These are phyloP conservation scores for Martes martes DNA, from an alignment of 2,113 vertebrate genomes.

Conservation along the genomic window DNA sequence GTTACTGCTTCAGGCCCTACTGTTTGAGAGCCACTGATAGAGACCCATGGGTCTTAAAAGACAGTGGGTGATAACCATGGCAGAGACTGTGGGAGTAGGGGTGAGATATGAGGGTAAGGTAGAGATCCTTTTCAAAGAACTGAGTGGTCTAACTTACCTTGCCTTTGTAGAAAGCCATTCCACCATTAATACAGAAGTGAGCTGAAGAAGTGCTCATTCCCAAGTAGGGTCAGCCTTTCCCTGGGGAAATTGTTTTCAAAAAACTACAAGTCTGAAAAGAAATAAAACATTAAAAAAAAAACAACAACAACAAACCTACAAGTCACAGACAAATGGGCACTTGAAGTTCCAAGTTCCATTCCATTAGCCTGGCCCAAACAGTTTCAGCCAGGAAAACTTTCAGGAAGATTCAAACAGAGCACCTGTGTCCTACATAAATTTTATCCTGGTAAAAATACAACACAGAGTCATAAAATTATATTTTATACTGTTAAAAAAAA, in stretches of 20 bases:
- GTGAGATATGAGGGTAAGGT: not conserved
- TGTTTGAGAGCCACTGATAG: not conserved
- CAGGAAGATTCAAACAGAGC: not conserved
- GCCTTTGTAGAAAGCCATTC: not conserved
- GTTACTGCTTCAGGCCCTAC: not conserved
- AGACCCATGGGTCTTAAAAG: not conserved
- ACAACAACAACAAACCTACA: no score
- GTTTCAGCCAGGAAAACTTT: constrained; percentile 1
- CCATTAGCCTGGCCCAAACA: not conserved
- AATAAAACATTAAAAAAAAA: no score
- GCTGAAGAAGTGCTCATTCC: not conserved
- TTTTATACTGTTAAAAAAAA: not conserved
- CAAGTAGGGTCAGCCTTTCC: not conserved
- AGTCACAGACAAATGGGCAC: not conserved
- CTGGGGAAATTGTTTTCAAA: not conserved
- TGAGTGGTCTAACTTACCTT: not conserved
- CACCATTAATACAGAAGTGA: not conserved
- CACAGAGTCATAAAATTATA: not conserved
- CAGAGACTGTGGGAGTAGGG: no score
- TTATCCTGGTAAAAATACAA: constrained; percentile 17
- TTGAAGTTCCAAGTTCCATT: not conserved
- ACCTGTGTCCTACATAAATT: not conserved
- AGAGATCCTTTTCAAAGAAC: not conserved
- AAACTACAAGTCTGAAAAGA: not conserved
- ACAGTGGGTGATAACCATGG: not conserved